Evolutionary conservation across 1,140 invertebrate genomes (phyloP).

Genomic region (Leptopilina clavipes): DNA sequence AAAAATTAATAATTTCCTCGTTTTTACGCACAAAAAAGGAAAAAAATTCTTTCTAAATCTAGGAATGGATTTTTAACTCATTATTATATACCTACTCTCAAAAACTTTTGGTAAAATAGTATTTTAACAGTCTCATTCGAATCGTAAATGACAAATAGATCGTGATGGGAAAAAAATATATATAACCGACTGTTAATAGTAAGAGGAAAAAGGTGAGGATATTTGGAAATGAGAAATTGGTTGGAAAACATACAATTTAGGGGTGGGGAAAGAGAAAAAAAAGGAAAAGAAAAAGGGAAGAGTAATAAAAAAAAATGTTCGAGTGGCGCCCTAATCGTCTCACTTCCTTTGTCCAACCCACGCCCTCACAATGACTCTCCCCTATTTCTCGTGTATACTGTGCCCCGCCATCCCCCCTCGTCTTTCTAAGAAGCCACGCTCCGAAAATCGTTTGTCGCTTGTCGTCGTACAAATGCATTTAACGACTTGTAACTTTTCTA

Average conservation of each 20-base stretch:
- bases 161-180: neutral
- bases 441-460: constrained; percentile 44
- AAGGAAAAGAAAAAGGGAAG: neutral
- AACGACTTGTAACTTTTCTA: constrained; percentile 23
- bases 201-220: neutral
- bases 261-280: neutral
- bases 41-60: too few species aligned
- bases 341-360: constrained; percentile 26
- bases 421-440: constrained; percentile 46
- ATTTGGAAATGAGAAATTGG: neutral
- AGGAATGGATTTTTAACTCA: too few species aligned
- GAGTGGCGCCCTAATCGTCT: constrained; percentile 33
- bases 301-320: constrained; percentile 4
- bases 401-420: constrained; percentile 23
- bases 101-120: too few species aligned
- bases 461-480: constrained; percentile 10
- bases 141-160: neutral
- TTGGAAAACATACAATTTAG: neutral
- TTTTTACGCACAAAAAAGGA: too few species aligned
- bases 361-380: constrained; percentile 43
- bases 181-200: too few species aligned
- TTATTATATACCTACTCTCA: too few species aligned
- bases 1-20: too few species aligned
- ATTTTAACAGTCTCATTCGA: too few species aligned
- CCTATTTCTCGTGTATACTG: constrained; percentile 34